These are phyloP conservation scores for Ormia ochracea DNA, from an alignment of 2,888 invertebrate species.

Conservation along the genomic window DNA sequence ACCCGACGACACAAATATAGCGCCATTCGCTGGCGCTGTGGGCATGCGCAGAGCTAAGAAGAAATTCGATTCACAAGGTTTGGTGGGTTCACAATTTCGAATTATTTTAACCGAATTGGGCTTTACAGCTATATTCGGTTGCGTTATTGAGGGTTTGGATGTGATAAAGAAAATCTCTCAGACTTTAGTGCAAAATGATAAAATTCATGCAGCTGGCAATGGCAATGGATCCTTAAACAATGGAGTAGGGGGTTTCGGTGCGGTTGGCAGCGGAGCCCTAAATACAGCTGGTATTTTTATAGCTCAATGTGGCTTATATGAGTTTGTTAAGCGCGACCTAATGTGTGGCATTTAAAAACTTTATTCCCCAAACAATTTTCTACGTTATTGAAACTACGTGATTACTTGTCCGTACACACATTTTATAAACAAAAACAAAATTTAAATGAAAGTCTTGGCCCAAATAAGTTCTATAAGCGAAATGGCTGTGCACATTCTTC, in stretches of 20 bases:
- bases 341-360: slow-evolving; percentile 57
- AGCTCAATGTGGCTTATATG: slow-evolving; percentile 77
- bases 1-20: slow-evolving; percentile 88
- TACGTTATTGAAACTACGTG: too few relatives aligned
- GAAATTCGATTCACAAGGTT: slow-evolving; percentile 86
- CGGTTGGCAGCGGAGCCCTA: background rate
- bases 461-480: too few relatives aligned
- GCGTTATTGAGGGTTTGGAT: slow-evolving; percentile 87
- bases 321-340: slow-evolving; percentile 53
- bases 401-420: too few relatives aligned
- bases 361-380: too few relatives aligned
- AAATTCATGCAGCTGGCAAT: slow-evolving; percentile 74
- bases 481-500: too few relatives aligned
- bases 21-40: slow-evolving; percentile 86
- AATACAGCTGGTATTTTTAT: slow-evolving; percentile 39
- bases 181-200: slow-evolving; percentile 71
- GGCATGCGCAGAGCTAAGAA: slow-evolving; percentile 89
- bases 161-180: slow-evolving; percentile 87
- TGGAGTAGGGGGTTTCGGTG: background rate
- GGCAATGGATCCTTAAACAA: slow-evolving; percentile 80
- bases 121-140: slow-evolving; percentile 89
- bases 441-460: too few relatives aligned
- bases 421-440: background rate
- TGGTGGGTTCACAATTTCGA: slow-evolving; percentile 91
- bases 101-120: slow-evolving; percentile 89